A percentile compares a stretch with the other conserved stretches of the same genome.
Evolutionary conservation across 2,113 vertebrate species (phyloP).

Genomic region (Hyperoodon ampullatus): DNA sequence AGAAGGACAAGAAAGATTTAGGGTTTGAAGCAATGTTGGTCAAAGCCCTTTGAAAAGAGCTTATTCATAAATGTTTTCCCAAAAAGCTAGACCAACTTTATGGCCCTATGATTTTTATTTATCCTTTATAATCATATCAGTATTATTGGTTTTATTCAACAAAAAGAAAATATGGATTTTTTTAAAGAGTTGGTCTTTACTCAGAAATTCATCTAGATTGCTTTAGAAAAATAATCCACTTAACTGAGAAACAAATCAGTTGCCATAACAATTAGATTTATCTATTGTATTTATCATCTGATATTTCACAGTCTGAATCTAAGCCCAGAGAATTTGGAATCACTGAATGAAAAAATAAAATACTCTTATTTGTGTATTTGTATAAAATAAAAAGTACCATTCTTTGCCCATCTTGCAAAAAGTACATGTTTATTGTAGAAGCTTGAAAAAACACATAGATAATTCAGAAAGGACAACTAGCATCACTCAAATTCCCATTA

Average conservation of each 20-base stretch:
- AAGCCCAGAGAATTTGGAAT: not conserved
- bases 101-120: not conserved
- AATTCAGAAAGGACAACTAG: not conserved
- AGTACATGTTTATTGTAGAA: not conserved
- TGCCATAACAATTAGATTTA: not conserved
- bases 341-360: not conserved
- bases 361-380: not conserved
- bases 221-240: conserved; percentile 23
- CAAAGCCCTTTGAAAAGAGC: not conserved
- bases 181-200: conserved; percentile 22
- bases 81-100: not conserved
- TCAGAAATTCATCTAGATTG: not conserved
- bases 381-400: not conserved
- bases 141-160: not conserved
- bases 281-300: not conserved
- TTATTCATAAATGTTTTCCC: not conserved
- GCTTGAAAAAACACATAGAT: not conserved
- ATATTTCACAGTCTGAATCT: not conserved
- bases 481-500: not conserved
- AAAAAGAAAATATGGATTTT: not conserved
- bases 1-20: not conserved
- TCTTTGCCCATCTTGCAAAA: not conserved
- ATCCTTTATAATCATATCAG: not conserved
- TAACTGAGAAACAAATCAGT: conserved; percentile 12
- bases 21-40: not conserved